These are phyloP conservation scores for Pristionchus arcanus DNA, from an alignment of 2,888 invertebrate genomes.

Conservation along the genomic window DNA sequence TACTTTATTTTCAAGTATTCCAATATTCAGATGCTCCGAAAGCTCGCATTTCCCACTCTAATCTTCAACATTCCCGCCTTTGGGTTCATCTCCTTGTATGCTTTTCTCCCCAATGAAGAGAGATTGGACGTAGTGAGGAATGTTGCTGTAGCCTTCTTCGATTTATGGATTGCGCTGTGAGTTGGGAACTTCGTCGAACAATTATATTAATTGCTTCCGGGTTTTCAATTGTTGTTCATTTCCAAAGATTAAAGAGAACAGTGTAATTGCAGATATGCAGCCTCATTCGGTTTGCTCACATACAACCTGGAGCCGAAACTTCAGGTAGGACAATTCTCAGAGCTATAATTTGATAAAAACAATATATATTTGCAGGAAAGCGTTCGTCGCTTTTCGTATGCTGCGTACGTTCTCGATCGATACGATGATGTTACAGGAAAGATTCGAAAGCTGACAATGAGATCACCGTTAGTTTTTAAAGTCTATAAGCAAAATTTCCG, in stretches of 20 bases:
- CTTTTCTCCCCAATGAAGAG: neutral
- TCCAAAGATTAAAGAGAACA: too few species aligned
- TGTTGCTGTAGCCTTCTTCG: conserved; percentile 12
- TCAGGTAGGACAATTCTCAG: too few species aligned
- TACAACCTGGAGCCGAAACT: neutral
- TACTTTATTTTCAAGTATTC: too few species aligned
- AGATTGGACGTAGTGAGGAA: conserved; percentile 3
- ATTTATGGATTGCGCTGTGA: neutral
- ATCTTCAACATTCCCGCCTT: conserved; percentile 13
- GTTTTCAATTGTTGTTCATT: too few species aligned
- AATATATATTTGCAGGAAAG: neutral
- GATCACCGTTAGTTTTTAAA: neutral
- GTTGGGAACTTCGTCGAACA: neutral
- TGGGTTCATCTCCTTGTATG: neutral
- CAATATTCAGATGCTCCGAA: conserved; percentile 25
- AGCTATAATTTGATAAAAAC: too few species aligned
- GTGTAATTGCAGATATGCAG: neutral
- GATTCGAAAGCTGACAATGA: neutral
- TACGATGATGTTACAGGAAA: neutral
- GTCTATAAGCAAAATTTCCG: neutral
- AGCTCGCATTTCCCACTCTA: conserved; percentile 4
- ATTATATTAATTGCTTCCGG: too few species aligned
- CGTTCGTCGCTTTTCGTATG: neutral
- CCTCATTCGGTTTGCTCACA: neutral
- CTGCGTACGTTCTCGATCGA: neutral